Conservation (phyloP, 1,140 invertebrate genomes). For the Brachionus rotundiformis region DNA sequence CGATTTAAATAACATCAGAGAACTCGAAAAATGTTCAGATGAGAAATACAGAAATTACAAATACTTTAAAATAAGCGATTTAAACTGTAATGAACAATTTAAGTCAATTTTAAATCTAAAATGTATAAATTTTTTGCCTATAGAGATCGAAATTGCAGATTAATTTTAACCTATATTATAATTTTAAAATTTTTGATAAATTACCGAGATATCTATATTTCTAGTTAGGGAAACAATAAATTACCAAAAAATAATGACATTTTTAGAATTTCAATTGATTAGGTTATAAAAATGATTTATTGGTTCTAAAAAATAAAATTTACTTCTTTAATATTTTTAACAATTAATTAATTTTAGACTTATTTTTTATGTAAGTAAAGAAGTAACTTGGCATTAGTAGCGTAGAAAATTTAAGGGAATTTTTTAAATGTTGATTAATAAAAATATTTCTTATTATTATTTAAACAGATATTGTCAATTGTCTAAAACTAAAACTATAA, state of each 20-base stretch:
- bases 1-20: not conserved
- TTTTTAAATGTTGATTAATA: too few species aligned
- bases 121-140: slow-evolving; percentile 15
- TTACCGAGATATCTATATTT: not conserved
- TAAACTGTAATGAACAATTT: slow-evolving; percentile 18
- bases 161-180: not conserved
- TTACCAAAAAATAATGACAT: not conserved
- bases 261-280: not conserved
- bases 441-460: too few species aligned
- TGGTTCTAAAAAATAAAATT: too few species aligned
- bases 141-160: slow-evolving; percentile 13
- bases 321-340: too few species aligned
- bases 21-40: not conserved
- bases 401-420: too few species aligned
- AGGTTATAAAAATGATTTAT: not conserved
- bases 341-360: too few species aligned
- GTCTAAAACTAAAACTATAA: too few species aligned
- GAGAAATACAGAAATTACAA: not conserved
- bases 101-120: slow-evolving; percentile 39
- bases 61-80: not conserved
- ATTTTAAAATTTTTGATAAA: slow-evolving; percentile 1
- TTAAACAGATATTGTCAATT: too few species aligned
- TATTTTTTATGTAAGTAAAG: too few species aligned
- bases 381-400: too few species aligned
- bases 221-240: not conserved